A percentile compares a stretch with the other conserved stretches of the same genome.
These are phyloP conservation scores for Lepus americanus DNA, from an alignment of 2,113 vertebrate genomes.

Conservation along the genomic window DNA sequence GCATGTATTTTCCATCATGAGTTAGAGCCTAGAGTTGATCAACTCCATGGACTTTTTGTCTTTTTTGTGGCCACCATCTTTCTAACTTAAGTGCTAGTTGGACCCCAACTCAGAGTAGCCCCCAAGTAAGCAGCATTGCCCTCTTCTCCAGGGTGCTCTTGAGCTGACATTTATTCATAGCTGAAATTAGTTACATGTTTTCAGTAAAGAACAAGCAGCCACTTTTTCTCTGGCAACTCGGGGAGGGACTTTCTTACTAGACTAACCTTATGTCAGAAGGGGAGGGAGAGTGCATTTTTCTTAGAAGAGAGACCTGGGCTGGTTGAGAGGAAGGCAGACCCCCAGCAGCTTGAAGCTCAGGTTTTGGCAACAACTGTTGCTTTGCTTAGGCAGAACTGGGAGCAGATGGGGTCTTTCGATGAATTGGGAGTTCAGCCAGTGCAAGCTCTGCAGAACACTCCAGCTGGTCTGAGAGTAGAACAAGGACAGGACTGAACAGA, in stretches of 20 bases:
- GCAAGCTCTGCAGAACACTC: neutral
- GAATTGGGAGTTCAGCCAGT: neutral
- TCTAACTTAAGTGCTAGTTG: no score
- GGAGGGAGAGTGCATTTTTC: neutral
- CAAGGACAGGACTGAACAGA: neutral
- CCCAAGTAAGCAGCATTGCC: neutral
- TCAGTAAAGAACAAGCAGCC: neutral
- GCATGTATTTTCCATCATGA: no score
- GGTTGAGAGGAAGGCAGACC: neutral
- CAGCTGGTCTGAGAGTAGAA: neutral
- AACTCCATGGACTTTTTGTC: no score
- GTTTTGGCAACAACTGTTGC: neutral
- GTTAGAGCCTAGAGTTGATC: no score
- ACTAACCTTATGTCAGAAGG: neutral
- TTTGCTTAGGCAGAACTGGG: neutral
- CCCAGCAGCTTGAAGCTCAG: neutral
- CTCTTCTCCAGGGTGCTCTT: neutral
- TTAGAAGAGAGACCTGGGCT: neutral
- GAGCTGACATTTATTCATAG: neutral
- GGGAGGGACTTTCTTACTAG: neutral
- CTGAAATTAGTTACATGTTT: neutral
- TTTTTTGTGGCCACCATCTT: no score
- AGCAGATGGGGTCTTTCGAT: neutral
- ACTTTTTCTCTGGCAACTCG: constrained; percentile 34
- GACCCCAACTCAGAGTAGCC: no score